phyloP scores from a whole-genome alignment of 2,113 vertebrate species.

The Isurus oxyrinchus region DNA sequence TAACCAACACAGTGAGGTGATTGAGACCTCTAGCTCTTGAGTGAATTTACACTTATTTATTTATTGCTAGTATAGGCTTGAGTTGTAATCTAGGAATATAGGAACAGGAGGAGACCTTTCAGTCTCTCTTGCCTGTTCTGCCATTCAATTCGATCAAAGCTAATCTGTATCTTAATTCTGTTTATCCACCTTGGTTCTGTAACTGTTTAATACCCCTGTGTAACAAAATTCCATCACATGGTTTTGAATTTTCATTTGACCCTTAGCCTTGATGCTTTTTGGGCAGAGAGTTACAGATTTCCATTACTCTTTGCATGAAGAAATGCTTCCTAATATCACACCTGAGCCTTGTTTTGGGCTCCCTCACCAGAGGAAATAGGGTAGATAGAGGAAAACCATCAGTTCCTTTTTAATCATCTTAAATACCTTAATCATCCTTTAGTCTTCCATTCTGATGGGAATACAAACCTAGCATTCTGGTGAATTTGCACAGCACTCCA shows the following conservation, averaged over 20 bases:
- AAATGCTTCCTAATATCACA: too few relatives aligned
- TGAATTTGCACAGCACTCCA: background rate
- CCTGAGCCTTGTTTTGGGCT: too few relatives aligned
- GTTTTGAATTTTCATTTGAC: too few relatives aligned
- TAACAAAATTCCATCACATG: too few relatives aligned
- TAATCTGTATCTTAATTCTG: background rate
- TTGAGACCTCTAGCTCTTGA: background rate
- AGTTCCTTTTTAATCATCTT: background rate
- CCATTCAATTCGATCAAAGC: background rate
- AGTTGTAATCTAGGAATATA: background rate
- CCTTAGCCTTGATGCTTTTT: background rate
- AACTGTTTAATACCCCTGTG: background rate
- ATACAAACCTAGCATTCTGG: background rate
- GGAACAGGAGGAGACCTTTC: background rate
- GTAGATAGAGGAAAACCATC: too few relatives aligned
- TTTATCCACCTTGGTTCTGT: background rate
- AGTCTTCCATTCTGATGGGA: background rate
- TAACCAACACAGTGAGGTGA: background rate
- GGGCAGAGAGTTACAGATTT: background rate
- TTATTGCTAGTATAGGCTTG: background rate
- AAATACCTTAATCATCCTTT: background rate
- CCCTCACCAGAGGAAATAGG: background rate
- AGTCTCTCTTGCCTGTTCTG: background rate
- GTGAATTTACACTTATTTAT: background rate
- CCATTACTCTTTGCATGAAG: background rate